A percentile compares a stretch with the other conserved stretches of the same genome.
These are phyloP conservation scores for Bhutanitis thaidina DNA, from an alignment of 2,888 invertebrate genomes.

Conservation along the genomic window DNA sequence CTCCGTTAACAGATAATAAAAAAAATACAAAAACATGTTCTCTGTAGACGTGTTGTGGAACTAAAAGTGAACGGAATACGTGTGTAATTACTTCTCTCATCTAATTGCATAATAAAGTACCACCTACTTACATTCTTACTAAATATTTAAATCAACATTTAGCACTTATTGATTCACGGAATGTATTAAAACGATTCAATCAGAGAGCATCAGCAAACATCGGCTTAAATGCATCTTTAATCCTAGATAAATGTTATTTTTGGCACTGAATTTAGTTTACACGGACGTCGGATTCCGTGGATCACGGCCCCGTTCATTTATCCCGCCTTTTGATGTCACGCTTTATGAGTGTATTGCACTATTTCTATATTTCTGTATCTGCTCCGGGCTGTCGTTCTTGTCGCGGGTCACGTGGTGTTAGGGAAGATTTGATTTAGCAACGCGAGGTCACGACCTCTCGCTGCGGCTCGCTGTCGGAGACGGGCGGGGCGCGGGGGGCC, in stretches of 20 bases:
- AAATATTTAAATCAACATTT: too few species aligned
- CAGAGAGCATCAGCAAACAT: conserved; percentile 1
- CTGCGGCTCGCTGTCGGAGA: conserved; percentile 26
- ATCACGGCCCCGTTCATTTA: not conserved
- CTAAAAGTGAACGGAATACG: too few species aligned
- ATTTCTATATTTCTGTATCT: not conserved
- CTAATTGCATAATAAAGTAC: too few species aligned
- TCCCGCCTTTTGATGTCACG: conserved; percentile 10
- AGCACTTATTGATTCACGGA: not conserved
- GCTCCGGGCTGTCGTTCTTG: not conserved
- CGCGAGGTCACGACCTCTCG: conserved; percentile 9
- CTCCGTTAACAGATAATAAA: too few species aligned
- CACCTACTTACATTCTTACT: too few species aligned
- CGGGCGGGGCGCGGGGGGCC: conserved; percentile 15
- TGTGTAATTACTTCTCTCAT: too few species aligned
- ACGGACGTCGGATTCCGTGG: not conserved
- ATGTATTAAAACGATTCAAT: conserved; percentile 1
- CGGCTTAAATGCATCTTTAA: conserved; percentile 10
- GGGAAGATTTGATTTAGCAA: not conserved
- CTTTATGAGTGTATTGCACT: conserved; percentile 18
- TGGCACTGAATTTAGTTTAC: conserved; percentile 11
- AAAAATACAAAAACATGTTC: too few species aligned
- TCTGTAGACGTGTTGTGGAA: too few species aligned
- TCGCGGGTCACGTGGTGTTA: not conserved
- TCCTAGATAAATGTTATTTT: conserved; percentile 12